Evolutionary conservation across 2,113 vertebrate genomes (phyloP).

Genomic region (Aptenodytes patagonicus): DNA sequence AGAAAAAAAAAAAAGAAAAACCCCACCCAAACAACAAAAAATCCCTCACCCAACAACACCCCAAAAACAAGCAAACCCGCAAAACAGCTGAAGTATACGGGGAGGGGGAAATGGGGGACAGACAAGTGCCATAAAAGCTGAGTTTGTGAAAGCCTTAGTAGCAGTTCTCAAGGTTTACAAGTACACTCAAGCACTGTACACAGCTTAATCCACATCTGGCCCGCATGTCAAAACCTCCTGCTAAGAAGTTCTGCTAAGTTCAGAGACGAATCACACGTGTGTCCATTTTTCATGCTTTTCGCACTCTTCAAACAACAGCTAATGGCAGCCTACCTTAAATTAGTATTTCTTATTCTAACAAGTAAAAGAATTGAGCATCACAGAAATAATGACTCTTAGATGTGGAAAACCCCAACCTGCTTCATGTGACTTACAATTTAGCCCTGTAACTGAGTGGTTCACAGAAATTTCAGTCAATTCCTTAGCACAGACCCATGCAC

Average conservation of each 20-base stretch:
- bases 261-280: accelerated
- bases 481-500: not conserved
- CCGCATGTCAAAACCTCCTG: not conserved
- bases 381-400: not conserved
- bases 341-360: not conserved
- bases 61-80: not conserved
- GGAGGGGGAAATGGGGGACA: not conserved
- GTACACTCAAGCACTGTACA: not conserved
- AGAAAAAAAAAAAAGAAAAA: not conserved
- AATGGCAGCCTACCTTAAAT: not conserved
- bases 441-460: not conserved
- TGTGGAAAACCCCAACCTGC: not conserved
- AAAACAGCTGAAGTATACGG: not conserved
- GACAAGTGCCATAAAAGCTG: not conserved
- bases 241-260: not conserved
- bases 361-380: not conserved
- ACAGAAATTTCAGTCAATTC: not conserved
- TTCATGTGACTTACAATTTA: accelerated
- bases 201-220: not conserved
- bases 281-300: not conserved
- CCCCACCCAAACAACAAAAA: not conserved
- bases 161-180: not conserved
- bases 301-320: not conserved
- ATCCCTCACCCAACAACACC: not conserved
- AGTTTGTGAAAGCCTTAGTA: not conserved